These are phyloP conservation scores for Synergus gifuensis DNA, from an alignment of 2,888 invertebrate genomes.

Conservation along the genomic window DNA sequence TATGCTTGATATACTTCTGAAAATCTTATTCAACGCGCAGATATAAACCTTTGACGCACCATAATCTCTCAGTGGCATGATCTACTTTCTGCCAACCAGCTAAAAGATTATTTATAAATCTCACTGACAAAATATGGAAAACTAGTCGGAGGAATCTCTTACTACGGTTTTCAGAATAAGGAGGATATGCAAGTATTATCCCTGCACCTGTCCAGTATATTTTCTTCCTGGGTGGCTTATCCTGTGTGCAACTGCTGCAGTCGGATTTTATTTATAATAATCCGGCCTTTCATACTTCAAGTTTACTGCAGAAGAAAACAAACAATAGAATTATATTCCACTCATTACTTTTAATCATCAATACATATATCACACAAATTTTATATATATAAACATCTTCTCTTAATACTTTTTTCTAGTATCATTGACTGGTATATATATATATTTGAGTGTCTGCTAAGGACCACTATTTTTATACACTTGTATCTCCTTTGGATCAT, in stretches of 20 bases:
- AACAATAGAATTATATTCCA: too few species aligned
- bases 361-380: background rate
- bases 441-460: background rate
- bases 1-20: constrained; percentile 37
- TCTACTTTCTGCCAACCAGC: constrained; percentile 19
- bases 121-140: constrained; percentile 8
- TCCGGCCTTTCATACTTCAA: background rate
- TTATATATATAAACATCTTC: background rate
- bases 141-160: background rate
- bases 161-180: background rate
- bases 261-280: background rate
- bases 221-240: background rate
- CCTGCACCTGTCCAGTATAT: background rate
- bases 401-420: background rate
- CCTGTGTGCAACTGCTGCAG: background rate
- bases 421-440: background rate
- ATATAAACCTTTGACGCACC: constrained; percentile 27
- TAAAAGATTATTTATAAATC: constrained; percentile 32
- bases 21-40: constrained; percentile 16
- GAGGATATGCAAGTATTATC: background rate
- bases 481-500: constrained; percentile 7
- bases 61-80: constrained; percentile 20
- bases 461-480: constrained; percentile 2
- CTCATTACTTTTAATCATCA: too few species aligned
- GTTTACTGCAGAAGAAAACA: too few species aligned